Base-by-base conservation (phyloP, 2,888 invertebrate species). In the Bellardia bayeri region DNA sequence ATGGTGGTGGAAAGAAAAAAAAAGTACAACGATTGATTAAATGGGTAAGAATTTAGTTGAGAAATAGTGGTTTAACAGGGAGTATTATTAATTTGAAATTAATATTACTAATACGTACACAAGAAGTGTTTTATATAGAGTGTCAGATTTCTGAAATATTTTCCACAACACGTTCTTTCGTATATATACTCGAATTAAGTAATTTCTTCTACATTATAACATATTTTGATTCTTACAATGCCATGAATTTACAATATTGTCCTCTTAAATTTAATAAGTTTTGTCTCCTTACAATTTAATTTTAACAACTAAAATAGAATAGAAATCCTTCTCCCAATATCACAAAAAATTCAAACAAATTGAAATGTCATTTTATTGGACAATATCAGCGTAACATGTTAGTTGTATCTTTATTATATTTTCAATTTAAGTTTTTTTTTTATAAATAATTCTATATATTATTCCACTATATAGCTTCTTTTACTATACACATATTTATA, bases 331-430 rank as follows among this genome's bases (percentile, higher is more conserved):
- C 33, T 37, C 6, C n/a, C 58, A 30, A 9, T 30, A 61, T 4
- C n/a, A 14, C 1, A 61, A 45, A 72, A 6, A 23, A 11, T 4
- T 42, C 8, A 66, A 78, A 66, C 66, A 56, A 68, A 78, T 78
- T 68, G 42, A 78, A 78, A 61, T 63, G 61, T 61, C 61, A 71
- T 51, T 63, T 71, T 37, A 37, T 37, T 71, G 58, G 58, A 68
- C 56, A 68, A 69, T 49, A 30, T 51, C 23, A 61, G 33, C 14
- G 51, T 75, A 14, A 49, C 37, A 37, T n/a, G 16, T 5, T 30
- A 45, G 23, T 61, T 7, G 23, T 58, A 16, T 8, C 11, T 45
- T 45, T 75, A 33, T 51, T 30, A 49, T 13, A n/a, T 66, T 42
- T 69, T 69, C 51, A 7, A 69, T 30, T 68, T 68, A 2, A 11